These are phyloP conservation scores for Puma concolor DNA, from an alignment of 2,113 vertebrate species.

Conservation along the genomic window DNA sequence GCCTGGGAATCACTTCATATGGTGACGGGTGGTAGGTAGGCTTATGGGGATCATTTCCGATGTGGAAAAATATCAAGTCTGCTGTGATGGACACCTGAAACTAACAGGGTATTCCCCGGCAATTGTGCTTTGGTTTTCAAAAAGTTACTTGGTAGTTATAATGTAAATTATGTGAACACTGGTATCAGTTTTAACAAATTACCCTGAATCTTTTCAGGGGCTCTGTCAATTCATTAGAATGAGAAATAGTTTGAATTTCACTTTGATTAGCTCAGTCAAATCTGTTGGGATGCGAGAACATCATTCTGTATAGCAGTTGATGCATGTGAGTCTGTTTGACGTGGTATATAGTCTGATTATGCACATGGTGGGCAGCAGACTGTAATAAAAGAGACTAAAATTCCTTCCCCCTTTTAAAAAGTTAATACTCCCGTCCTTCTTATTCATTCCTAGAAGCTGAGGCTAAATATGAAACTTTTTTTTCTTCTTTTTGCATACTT, in stretches of 20 bases:
- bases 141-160: neutral
- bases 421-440: neutral
- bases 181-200: conserved; percentile 3
- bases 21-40: neutral
- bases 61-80: neutral
- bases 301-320: neutral
- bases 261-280: neutral
- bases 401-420: neutral
- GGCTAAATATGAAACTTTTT: neutral
- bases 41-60: neutral
- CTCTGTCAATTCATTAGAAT: neutral
- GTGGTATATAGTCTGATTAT: neutral
- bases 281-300: neutral
- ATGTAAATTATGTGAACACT: neutral
- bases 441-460: neutral
- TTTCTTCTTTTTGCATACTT: neutral
- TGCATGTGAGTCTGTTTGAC: neutral
- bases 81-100: neutral
- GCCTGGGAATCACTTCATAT: rapidly evolving
- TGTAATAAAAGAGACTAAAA: neutral
- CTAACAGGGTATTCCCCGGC: neutral
- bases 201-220: neutral
- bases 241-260: neutral
- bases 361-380: neutral
- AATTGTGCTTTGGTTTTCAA: neutral